A percentile compares a stretch with the other conserved stretches of the same genome.
phyloP scores from a whole-genome alignment of 2,113 vertebrate genomes.

The Oreochromis aureus region DNA sequence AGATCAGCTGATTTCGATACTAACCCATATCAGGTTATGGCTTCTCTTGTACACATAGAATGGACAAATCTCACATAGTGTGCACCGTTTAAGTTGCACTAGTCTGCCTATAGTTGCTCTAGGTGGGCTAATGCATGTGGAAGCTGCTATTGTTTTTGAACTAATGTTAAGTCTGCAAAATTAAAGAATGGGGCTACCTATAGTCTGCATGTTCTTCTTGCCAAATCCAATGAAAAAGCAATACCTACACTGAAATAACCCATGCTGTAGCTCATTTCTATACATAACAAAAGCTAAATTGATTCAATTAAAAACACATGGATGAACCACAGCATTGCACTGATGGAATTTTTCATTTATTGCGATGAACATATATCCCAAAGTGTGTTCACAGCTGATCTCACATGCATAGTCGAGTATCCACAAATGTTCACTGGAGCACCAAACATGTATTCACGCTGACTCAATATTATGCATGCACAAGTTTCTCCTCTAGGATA shows the following conservation, averaged over 20 bases:
- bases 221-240: neutral
- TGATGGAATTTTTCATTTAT: neutral
- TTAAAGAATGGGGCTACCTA: neutral
- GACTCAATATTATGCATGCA: neutral
- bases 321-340: neutral
- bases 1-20: neutral
- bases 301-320: neutral
- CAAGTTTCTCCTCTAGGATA: neutral
- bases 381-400: neutral
- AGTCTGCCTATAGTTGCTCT: neutral
- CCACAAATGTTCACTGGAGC: neutral
- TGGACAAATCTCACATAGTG: neutral
- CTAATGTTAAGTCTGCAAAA: neutral
- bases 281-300: neutral
- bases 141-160: neutral
- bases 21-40: neutral
- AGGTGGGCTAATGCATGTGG: neutral
- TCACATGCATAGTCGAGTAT: neutral
- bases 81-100: neutral
- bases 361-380: neutral
- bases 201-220: neutral
- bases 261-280: neutral
- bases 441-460: neutral
- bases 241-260: neutral
- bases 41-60: neutral